Conservation (phyloP, 2,888 invertebrate genomes). For the Lithophane leautieri region DNA sequence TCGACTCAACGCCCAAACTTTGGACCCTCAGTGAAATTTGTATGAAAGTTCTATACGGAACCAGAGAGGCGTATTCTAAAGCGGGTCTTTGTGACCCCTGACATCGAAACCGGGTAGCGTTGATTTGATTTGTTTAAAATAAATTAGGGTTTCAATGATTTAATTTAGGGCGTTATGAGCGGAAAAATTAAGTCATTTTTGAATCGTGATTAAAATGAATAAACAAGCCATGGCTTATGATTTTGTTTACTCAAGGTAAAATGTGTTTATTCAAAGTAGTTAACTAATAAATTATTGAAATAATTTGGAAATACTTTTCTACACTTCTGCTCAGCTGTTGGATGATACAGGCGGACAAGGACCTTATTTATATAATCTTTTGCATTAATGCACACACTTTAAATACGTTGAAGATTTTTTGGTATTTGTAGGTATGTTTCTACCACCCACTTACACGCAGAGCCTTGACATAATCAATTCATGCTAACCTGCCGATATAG, state of each 20-base stretch:
- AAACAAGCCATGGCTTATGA: not conserved
- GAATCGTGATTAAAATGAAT: constrained; percentile 3
- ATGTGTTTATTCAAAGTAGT: not conserved
- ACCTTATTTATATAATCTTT: no score
- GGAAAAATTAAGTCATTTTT: constrained; percentile 19
- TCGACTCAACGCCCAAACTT: constrained; percentile 47
- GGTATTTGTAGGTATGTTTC: no score
- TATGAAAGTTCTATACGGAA: constrained; percentile 58
- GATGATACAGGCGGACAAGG: not conserved
- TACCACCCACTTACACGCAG: no score
- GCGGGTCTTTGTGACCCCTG: constrained; percentile 33
- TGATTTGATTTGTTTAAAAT: constrained; percentile 59
- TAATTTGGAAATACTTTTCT: not conserved
- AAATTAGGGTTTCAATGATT: constrained; percentile 44
- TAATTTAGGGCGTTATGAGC: constrained; percentile 33
- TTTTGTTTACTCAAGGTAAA: not conserved
- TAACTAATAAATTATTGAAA: no score
- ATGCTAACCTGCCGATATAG: not conserved
- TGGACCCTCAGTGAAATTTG: constrained; percentile 49
- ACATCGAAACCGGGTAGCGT: constrained; percentile 32
- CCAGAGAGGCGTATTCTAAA: constrained; percentile 45
- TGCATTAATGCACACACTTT: no score
- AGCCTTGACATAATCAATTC: not conserved
- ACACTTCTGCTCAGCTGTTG: no score
- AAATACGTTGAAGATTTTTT: no score